Conservation (phyloP, 2,888 invertebrate species). For the Drosophila conformis region DNA sequence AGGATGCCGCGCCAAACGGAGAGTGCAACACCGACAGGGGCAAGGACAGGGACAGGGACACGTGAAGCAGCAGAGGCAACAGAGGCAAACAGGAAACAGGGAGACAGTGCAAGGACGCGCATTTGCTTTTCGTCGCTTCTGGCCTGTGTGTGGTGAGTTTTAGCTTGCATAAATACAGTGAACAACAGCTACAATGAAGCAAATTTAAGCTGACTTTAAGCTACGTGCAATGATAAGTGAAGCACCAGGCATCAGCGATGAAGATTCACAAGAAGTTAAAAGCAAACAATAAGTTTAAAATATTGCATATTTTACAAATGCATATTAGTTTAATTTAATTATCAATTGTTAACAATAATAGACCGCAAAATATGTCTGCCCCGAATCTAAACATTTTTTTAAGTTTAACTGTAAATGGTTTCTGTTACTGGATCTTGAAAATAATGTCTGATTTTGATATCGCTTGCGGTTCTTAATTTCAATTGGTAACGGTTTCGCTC, state of each 20-base stretch:
- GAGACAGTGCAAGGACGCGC: constrained; percentile 50
- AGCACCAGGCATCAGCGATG: not conserved
- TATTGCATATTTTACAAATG: not conserved
- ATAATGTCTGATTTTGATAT: not conserved
- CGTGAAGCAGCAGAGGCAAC: not conserved
- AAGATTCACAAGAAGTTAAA: not conserved
- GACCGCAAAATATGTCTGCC: not conserved
- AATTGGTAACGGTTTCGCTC: not conserved
- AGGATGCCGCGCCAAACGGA: constrained; percentile 70
- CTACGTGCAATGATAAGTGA: not conserved
- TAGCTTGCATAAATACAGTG: constrained; percentile 42
- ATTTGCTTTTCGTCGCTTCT: constrained; percentile 27
- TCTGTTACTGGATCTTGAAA: too few relatives aligned
- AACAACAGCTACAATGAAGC: constrained; percentile 11
- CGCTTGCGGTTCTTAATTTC: not conserved
- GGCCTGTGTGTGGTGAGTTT: constrained; percentile 69
- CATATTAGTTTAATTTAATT: not conserved
- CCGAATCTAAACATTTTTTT: not conserved
- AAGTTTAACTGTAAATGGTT: not conserved
- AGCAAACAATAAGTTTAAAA: not conserved
- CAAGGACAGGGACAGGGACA: constrained; percentile 9
- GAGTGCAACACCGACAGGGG: constrained; percentile 50
- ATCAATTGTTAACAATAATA: not conserved
- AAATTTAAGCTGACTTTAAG: not conserved
- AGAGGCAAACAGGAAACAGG: constrained; percentile 24